Evolutionary conservation across 92 coral and sea anemone genomes (phyloP).

Genomic region (Bergia sp.): DNA sequence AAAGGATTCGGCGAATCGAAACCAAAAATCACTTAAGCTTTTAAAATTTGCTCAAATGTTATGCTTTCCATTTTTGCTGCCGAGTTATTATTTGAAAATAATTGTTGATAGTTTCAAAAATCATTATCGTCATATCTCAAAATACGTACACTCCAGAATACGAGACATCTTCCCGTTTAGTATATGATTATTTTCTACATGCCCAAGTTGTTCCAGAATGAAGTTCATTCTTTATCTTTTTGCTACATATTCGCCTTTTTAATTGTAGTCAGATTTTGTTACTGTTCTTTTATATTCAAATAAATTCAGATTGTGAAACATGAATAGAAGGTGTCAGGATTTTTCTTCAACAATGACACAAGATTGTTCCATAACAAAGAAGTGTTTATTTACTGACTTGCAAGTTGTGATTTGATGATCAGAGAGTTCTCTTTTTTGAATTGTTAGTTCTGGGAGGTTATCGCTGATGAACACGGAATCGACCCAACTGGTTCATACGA

Average conservation of each 20-base stretch:
- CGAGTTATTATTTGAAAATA: neutral
- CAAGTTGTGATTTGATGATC: neutral
- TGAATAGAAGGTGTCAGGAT: neutral
- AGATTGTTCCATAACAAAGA: neutral
- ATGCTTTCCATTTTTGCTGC: neutral
- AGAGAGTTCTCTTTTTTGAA: neutral
- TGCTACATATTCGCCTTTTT: neutral
- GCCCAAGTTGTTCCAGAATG: neutral
- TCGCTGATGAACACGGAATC: conserved; percentile 77
- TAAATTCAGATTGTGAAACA: neutral
- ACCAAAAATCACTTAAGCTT: neutral
- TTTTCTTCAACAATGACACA: neutral
- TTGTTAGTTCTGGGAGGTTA: conserved; percentile 78
- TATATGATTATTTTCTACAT: neutral
- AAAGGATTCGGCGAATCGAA: neutral
- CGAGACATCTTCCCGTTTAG: neutral
- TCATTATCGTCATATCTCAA: neutral
- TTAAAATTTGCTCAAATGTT: neutral
- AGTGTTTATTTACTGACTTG: neutral
- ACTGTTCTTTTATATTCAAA: conserved; percentile 21
- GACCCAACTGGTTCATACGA: conserved; percentile 71
- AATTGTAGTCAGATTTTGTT: neutral
- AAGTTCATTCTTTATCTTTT: neutral
- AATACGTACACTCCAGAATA: neutral
- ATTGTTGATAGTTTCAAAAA: neutral